Base-by-base conservation (phyloP, 2,113 vertebrate species). In the Benitochromis conjunctus region DNA sequence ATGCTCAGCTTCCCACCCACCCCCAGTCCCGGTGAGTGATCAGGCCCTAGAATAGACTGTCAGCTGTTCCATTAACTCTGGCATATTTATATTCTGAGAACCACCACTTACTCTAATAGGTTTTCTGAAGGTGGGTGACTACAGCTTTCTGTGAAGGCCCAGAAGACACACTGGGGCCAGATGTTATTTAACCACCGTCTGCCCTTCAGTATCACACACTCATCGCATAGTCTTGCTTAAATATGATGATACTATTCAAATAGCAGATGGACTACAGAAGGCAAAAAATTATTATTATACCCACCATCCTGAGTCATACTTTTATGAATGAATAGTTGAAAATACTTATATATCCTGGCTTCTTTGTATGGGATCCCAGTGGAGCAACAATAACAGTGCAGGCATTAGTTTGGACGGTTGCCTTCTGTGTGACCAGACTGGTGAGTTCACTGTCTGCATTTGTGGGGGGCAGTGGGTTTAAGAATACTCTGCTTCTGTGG, bases 11-110 rank as follows among this genome's bases (percentile, higher is more conserved):
- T 31, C 19, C 9, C 26, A 41, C 14, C 11, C 57, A 9, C n/a
- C 81, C 14, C n/a, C 24, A 29, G n/a, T 26, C 69, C 84, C 24
- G 5, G 86, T 87, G 84, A 92, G 90, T 81, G 89, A 94, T 94
- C 92, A 92, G 90, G 83, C 84, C 90, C 85, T 31, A 88, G 91
- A 95, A 96, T 94, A 95, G 92, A 94, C 94, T 93, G 93, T 96
- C 95, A 96, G 95, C 94, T 95, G 94, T 96, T 96, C 94, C 94
- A 96, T 95, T 96, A 96, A 95, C 84, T 94, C 88, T 83, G 90
- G 92, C 94, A 95, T 95, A 95, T 96, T 95, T 95, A 95, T 95
- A 94, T 94, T 95, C 94, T 86, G 85, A 92, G 91, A 95, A 89
- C 94, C 92, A 94, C 93, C 93, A 94, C 94, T 96, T 95, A 95